Base-by-base conservation (phyloP, 2,797 vertebrate species). In the Centroberyx gerrardi region DNA sequence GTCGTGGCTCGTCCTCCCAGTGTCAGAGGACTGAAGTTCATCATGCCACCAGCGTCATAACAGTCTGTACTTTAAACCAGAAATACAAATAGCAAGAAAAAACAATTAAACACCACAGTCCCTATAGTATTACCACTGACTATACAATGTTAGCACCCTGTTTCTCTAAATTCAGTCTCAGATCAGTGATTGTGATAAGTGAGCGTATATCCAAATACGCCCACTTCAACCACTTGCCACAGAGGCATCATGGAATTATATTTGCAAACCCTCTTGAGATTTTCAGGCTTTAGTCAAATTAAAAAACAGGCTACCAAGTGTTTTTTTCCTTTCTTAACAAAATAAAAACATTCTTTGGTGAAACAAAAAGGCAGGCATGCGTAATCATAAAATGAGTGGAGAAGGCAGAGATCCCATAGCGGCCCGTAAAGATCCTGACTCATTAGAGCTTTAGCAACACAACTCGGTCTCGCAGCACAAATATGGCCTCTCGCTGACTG, bases 261-360 rank as follows among this genome's bases (percentile, higher is more conserved):
- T 22, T 15, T 55, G 51, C 3, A 55, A 55, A 9, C 18, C 9
- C 51, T 10, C 18, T 54, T 18, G 2, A 48, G 27, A 55, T 67
- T 40, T 46, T 17, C 5, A 59, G 4, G 3, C 0, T 12, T 64
- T 49, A 46, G 22, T 62, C 28, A 72, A 58, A 81, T 74, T 55
- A 68, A 61, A 67, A 68, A 61, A 67, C 42, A 62, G 74, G 59
- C 74, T 38, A 68, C 18, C 10, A 44, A 7, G 5, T 22, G 2
- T 10, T 31, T 62, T 68, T 56, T 74, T 27, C 1, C 1, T 73
- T 51, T 56, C n/a, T 33, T 28, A 33, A 68, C 8, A 40, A 73
- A 72, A 59, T 28, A 68, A 69, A 56, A 12, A 82, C 74, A 80
- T 74, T 92, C 87, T 94, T 93, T 91, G 88, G 93, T 84, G 87